Percentiles rank a stretch among this genome's conserved stretches.
These are phyloP conservation scores for Uloborus diversus DNA, from an alignment of 1,140 invertebrate genomes.

Conservation along the genomic window DNA sequence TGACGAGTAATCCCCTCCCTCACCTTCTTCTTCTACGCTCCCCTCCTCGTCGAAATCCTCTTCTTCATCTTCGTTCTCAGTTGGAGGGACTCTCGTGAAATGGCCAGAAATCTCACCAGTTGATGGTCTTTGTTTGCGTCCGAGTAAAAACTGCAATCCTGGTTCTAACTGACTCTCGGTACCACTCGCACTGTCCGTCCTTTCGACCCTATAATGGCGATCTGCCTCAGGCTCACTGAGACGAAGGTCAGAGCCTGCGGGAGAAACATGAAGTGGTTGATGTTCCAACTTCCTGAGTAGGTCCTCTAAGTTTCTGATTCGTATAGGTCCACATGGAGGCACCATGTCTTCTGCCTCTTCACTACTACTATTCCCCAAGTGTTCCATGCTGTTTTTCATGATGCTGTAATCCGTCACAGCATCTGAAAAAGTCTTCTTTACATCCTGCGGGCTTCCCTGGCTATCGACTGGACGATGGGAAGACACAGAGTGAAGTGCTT, in stretches of 20 bases:
- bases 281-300: slow-evolving; percentile 89
- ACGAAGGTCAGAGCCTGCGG: slow-evolving; percentile 83
- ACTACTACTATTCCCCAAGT: slow-evolving; percentile 69
- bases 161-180: slow-evolving; percentile 51
- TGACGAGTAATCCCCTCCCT: slow-evolving; percentile 80
- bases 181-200: slow-evolving; percentile 66
- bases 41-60: slow-evolving; percentile 33
- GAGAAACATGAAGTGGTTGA: slow-evolving; percentile 82
- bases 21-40: slow-evolving; percentile 86
- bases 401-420: slow-evolving; percentile 33
- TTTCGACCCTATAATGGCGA: slow-evolving; percentile 71
- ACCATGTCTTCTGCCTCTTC: slow-evolving; percentile 60
- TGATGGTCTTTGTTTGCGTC: slow-evolving; percentile 7
- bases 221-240: slow-evolving; percentile 92
- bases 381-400: slow-evolving; percentile 42
- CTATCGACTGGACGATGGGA: slow-evolving; percentile 34
- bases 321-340: slow-evolving; percentile 65
- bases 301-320: slow-evolving; percentile 90
- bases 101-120: slow-evolving; percentile 14
- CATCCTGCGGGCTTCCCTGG: slow-evolving; percentile 45
- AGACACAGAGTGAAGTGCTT: slow-evolving; percentile 72
- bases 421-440: slow-evolving; percentile 24
- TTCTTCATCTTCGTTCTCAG: slow-evolving; percentile 45
- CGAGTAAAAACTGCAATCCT: slow-evolving; percentile 15
- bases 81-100: slow-evolving; percentile 16